Conservation (phyloP, 2,797 vertebrate species). For the Chelon auratus region DNA sequence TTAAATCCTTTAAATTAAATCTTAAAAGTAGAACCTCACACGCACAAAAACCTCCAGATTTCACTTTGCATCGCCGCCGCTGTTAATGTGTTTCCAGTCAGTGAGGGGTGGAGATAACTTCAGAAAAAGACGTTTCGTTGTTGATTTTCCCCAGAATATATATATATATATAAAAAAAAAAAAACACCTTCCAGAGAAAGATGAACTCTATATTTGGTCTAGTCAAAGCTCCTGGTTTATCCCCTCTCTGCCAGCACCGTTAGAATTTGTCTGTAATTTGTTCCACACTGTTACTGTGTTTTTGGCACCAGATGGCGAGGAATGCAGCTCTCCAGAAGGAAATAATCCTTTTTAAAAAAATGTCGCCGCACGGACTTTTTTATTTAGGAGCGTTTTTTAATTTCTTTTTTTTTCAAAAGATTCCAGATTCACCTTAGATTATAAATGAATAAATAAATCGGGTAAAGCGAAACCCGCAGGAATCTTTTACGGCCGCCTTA, state of each 20-base stretch:
- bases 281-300: conserved; percentile 28
- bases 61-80: background rate
- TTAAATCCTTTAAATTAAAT: background rate
- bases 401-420: background rate
- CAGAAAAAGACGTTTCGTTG: conserved; percentile 9
- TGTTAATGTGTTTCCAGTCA: background rate
- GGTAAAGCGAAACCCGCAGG: background rate
- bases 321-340: background rate
- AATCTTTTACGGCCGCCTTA: background rate
- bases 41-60: conserved; percentile 8
- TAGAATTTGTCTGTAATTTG: background rate
- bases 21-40: background rate
- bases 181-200: conserved; percentile 38
- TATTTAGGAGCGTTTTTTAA: conserved; percentile 7
- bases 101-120: background rate
- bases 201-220: conserved; percentile 21
- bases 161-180: background rate
- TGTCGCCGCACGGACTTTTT: conserved; percentile 11
- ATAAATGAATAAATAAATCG: background rate
- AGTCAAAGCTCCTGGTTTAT: conserved; percentile 8
- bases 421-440: no score
- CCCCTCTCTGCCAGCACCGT: background rate
- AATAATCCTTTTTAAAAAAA: conserved; percentile 25
- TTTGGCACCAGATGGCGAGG: conserved; percentile 8
- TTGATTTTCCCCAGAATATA: background rate